A percentile compares a stretch with the other conserved stretches of the same genome.
Evolutionary conservation across 2,888 invertebrate species (phyloP).

Genomic region (Tetranychus truncatus): DNA sequence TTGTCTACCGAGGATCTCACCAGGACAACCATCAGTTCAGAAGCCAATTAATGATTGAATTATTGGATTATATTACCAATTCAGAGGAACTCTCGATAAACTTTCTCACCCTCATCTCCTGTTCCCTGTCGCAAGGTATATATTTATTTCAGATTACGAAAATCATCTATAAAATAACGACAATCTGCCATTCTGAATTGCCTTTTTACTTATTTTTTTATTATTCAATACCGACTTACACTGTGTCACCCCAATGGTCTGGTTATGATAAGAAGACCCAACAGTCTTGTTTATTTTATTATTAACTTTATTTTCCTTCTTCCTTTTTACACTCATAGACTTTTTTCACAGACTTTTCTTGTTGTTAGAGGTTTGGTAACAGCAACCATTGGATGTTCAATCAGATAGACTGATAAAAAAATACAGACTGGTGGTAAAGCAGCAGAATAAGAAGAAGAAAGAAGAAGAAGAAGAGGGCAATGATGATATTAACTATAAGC

Average conservation of each 20-base stretch:
- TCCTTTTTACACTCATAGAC: not conserved
- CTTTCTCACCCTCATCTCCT: not conserved
- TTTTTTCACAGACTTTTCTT: constrained; percentile 1
- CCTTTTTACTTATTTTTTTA: no score
- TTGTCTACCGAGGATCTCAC: not conserved
- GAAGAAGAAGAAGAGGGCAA: no score
- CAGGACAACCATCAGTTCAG: not conserved
- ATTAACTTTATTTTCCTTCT: not conserved
- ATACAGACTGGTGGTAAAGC: no score
- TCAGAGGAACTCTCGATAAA: not conserved
- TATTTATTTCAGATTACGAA: not conserved
- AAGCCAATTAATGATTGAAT: not conserved
- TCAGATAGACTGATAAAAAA: not conserved
- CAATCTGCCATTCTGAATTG: no score
- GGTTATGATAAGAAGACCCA: not conserved
- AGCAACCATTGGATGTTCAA: not conserved
- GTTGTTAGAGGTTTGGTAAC: not conserved
- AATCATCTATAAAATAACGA: not conserved
- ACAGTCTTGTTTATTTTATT: not conserved
- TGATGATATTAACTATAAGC: not conserved
- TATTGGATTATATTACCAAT: not conserved
- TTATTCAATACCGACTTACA: no score
- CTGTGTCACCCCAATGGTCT: no score
- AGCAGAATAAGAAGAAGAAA: no score
- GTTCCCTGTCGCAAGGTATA: not conserved